These are phyloP conservation scores for Eupithecia dodoneata DNA, from an alignment of 2,888 invertebrate genomes.

Conservation along the genomic window DNA sequence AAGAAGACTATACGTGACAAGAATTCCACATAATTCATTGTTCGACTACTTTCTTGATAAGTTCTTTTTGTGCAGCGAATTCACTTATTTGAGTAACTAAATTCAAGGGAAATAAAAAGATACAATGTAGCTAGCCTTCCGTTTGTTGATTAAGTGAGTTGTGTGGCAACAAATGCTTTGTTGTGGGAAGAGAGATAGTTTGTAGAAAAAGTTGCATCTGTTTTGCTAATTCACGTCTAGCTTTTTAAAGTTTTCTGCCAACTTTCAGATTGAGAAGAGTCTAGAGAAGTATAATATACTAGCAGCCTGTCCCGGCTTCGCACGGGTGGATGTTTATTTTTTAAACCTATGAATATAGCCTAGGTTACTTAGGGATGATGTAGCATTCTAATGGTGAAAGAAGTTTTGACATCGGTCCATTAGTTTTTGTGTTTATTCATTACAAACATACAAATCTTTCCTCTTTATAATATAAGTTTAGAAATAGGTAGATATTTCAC, in stretches of 20 bases:
- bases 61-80: constrained; percentile 69
- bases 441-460: too few relatives aligned
- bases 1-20: constrained; percentile 79
- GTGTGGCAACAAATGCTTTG: constrained; percentile 44
- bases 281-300: neutral
- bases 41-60: constrained; percentile 67
- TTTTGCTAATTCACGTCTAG: constrained; percentile 33
- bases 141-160: constrained; percentile 66
- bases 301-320: too few relatives aligned
- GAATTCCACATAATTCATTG: constrained; percentile 72
- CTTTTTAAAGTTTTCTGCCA: constrained; percentile 9
- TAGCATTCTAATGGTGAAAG: too few relatives aligned
- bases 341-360: too few relatives aligned
- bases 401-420: too few relatives aligned
- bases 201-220: constrained; percentile 35
- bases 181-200: constrained; percentile 32
- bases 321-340: too few relatives aligned
- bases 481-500: too few relatives aligned
- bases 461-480: too few relatives aligned
- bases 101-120: constrained; percentile 72
- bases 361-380: too few relatives aligned
- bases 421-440: too few relatives aligned
- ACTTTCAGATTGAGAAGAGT: neutral
- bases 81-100: constrained; percentile 79
- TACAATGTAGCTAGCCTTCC: constrained; percentile 65